phyloP scores from a whole-genome alignment of 2,797 vertebrate genomes.

The Peromyscus aztecus region DNA sequence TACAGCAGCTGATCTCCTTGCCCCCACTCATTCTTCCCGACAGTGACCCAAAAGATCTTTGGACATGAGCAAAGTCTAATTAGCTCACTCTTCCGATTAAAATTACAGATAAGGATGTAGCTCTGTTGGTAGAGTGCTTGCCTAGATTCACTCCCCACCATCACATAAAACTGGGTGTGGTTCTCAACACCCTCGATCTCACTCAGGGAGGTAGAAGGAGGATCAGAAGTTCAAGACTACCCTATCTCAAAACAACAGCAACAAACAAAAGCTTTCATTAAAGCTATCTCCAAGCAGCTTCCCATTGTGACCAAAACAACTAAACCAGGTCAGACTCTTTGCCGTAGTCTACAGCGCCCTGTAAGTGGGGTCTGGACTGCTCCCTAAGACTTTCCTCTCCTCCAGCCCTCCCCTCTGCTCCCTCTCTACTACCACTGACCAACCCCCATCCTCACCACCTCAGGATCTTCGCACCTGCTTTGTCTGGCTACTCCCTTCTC shows the following conservation, averaged over 20 bases:
- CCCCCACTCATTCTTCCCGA: neutral
- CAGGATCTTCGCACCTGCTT: neutral
- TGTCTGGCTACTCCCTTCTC: neutral
- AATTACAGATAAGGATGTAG: neutral
- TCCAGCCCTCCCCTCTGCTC: neutral
- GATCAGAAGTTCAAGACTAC: neutral
- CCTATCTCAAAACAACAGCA: neutral
- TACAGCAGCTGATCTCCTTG: neutral
- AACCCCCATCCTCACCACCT: neutral
- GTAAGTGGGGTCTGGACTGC: neutral
- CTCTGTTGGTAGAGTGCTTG: neutral
- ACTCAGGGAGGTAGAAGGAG: neutral
- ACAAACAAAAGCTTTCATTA: neutral
- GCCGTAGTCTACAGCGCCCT: neutral
- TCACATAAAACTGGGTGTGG: neutral
- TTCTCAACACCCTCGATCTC: neutral
- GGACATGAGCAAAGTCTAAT: neutral
- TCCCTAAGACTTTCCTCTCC: neutral
- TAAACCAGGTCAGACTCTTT: neutral
- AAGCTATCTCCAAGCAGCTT: conserved; percentile 14
- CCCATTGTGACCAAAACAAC: neutral
- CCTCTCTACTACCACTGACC: neutral
- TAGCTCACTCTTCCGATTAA: neutral
- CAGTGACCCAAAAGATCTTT: neutral
- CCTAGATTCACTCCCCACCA: neutral